Conservation (phyloP, 2,797 vertebrate genomes). For the Rachycentron canadum region DNA sequence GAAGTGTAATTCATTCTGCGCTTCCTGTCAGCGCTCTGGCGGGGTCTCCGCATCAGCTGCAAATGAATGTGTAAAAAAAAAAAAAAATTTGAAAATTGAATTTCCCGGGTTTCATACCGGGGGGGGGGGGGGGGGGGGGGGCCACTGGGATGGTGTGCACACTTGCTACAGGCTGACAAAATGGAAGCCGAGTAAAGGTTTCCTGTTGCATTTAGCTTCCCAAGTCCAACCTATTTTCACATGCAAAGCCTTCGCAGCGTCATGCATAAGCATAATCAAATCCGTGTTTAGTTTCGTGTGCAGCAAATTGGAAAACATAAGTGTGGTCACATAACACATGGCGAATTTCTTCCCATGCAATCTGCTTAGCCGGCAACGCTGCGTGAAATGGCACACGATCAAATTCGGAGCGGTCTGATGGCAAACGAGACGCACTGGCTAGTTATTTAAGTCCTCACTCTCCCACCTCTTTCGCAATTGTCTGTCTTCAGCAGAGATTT, state of each 20-base stretch:
- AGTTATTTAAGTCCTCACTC: conserved; percentile 42
- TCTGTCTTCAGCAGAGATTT: conserved; percentile 35
- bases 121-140: conserved; percentile 9
- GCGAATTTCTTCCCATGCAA: conserved; percentile 25
- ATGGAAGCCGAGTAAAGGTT: conserved; percentile 32
- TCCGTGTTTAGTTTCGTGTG: conserved; percentile 24
- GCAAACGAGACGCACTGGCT: conserved; percentile 25
- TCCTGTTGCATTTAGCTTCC: conserved; percentile 32
- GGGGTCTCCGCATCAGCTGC: conserved; percentile 36
- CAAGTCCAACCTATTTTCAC: conserved; percentile 18
- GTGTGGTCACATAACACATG: conserved; percentile 10
- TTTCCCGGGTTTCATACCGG: conserved; percentile 31
- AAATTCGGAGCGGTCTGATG: conserved; percentile 40
- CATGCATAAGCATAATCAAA: conserved; percentile 52
- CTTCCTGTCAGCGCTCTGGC: conserved; percentile 44
- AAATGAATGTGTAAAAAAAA: conserved; percentile 58
- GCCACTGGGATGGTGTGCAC: conserved; percentile 4
- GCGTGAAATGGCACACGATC: conserved; percentile 38
- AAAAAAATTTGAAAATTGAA: conserved; percentile 41
- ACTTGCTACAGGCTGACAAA: conserved; percentile 40
- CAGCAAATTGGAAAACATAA: conserved; percentile 45
- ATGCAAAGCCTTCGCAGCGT: conserved; percentile 31
- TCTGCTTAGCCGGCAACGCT: conserved; percentile 24
- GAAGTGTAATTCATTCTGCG: conserved; percentile 57
- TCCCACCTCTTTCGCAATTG: conserved; percentile 29